phyloP scores from a whole-genome alignment of 2,113 vertebrate genomes.

The Burhinus oedicnemus region DNA sequence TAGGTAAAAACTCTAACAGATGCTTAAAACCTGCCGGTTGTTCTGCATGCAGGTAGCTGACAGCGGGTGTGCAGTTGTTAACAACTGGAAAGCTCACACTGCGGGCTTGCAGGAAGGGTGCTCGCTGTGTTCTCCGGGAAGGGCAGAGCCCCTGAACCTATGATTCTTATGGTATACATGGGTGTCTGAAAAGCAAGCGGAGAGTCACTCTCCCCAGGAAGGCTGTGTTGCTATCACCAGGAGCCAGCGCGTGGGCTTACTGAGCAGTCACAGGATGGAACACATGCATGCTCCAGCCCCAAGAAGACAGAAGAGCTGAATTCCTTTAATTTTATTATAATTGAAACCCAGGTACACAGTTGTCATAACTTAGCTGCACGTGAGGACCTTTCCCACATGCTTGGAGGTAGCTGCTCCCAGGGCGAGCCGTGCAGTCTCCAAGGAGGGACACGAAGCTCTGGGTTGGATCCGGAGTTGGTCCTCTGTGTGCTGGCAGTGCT shows the following conservation, averaged over 20 bases:
- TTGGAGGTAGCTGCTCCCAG: not conserved
- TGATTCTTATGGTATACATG: not conserved
- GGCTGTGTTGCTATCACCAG: not conserved
- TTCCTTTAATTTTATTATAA: not conserved
- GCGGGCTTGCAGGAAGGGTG: not conserved
- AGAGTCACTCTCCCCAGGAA: not conserved
- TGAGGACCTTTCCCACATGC: not conserved
- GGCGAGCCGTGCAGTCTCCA: not conserved
- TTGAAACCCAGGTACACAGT: not conserved
- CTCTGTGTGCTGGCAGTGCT: not conserved
- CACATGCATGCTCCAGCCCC: not conserved
- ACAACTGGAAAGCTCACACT: accelerated
- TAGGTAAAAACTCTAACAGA: not conserved
- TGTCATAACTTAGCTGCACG: not conserved
- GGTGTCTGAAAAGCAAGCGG: not conserved
- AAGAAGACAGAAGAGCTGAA: not conserved
- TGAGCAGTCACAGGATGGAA: not conserved
- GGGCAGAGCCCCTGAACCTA: not conserved
- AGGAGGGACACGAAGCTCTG: accelerated
- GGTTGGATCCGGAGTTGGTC: not conserved
- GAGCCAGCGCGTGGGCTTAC: not conserved
- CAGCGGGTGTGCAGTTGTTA: accelerated
- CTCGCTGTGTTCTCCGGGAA: accelerated
- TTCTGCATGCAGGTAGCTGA: accelerated
- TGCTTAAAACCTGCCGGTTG: not conserved